A percentile compares a stretch with the other conserved stretches of the same genome.
Conservation (phyloP, 1,140 invertebrate species). For the Chironomus tepperi region DNA sequence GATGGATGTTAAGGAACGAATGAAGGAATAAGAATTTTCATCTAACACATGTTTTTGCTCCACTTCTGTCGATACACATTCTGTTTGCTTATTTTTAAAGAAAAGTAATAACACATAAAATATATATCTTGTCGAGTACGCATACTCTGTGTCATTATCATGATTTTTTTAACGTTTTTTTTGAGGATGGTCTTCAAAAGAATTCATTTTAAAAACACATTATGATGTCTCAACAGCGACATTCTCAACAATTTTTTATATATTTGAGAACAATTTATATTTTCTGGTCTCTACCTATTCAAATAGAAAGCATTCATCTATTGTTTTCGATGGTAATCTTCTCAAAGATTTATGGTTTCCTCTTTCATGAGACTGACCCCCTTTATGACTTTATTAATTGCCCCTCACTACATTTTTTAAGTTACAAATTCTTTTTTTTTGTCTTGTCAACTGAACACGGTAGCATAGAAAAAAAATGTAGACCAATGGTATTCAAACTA, state of each 20-base stretch:
- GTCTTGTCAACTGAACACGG: no score
- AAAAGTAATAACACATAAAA: neutral
- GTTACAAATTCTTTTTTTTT: neutral
- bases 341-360: neutral
- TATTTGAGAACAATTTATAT: neutral
- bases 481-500: no score
- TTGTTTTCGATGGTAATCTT: conserved; percentile 20
- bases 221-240: neutral
- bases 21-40: conserved; percentile 1
- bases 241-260: neutral
- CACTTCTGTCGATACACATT: neutral
- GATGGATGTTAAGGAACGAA: neutral
- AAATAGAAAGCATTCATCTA: conserved; percentile 11
- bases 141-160: conserved; percentile 7
- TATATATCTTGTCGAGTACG: neutral
- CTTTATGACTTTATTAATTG: conserved; percentile 21
- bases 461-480: no score
- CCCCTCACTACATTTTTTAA: neutral
- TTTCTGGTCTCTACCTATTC: neutral
- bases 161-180: conserved; percentile 14
- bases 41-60: conserved; percentile 17
- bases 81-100: neutral
- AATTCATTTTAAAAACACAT: neutral
- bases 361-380: neutral
- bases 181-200: neutral